Evolutionary conservation across 2,113 vertebrate species (phyloP), one percentile per base, ranked within the genome.

Genomic region (Ancistrus triradiatus): DNA sequence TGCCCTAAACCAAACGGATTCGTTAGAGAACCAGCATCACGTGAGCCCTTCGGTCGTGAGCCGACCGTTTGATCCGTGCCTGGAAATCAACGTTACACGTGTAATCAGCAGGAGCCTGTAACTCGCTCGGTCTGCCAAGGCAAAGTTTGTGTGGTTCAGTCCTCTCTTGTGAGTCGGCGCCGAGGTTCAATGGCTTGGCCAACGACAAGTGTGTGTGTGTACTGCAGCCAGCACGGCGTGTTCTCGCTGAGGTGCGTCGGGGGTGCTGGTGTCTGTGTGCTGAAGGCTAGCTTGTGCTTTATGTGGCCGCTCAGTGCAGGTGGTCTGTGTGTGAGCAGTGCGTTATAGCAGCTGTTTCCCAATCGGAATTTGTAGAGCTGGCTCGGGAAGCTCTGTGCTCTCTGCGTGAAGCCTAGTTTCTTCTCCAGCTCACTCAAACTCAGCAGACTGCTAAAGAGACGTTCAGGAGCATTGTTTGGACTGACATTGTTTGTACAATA

Each of bases 131-230:
- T 17, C 8, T 57, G 50, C 57, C 18, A 72, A 38, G 48, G 21
- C 35, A 42, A 56, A 27, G 57, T 56, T 56, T 72, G 56, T 17
- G 49, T 38, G 48, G 69, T 60, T 60, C 55, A 66, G 47, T 28
- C 35, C 40, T 38, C 55, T 43, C 17, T 9, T 38, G 19, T 13
- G 10, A 59, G 47, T 59, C 22, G 27, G 50, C 19, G 6, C 13
- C 7, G 13, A 3, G 13, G 50, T 43, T 14, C 19, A 33, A 47
- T 28, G 7, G 13, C 24, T 21, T 43, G 51, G 7, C 60, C 35
- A 33, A 27, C 22, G 5, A 7, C 8, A 22, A 60, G 1, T 27
- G 56, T 58, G 1, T 27, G 56, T 40, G 17, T 19, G 59, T 49
- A 28, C 14, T 46, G 11, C 8, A 7, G 18, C 46, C 27, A 17